Evolutionary conservation across 64 coral and sea anemone genomes (phyloP).

Genomic region (Stichodactyla mertensii): DNA sequence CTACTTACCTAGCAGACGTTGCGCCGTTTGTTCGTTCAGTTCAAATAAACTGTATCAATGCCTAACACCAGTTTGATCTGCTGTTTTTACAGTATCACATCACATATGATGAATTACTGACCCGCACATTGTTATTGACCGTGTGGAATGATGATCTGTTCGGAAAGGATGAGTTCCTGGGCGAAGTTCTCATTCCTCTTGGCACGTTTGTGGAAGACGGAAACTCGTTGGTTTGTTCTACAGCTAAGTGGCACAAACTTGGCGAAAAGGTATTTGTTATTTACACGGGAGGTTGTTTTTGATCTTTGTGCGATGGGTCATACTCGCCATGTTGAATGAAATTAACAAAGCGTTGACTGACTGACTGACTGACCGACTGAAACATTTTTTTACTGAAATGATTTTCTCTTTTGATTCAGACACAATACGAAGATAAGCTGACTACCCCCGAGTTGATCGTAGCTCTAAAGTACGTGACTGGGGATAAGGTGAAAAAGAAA

Average conservation of each 20-base stretch:
- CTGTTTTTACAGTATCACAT: slow-evolving; percentile 68
- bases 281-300: neutral
- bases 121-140: slow-evolving; percentile 65
- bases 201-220: slow-evolving; percentile 44
- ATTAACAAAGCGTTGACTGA: too few relatives aligned
- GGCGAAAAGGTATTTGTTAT: neutral
- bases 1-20: too few relatives aligned
- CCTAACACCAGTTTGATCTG: neutral
- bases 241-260: slow-evolving; percentile 43
- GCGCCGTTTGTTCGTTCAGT: too few relatives aligned
- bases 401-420: neutral
- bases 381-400: too few relatives aligned
- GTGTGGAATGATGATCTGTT: slow-evolving; percentile 86
- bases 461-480: slow-evolving; percentile 85
- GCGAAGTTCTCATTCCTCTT: slow-evolving; percentile 78
- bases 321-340: too few relatives aligned
- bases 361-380: too few relatives aligned
- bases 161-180: slow-evolving; percentile 75
- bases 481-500: slow-evolving; percentile 68
- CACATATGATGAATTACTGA: slow-evolving; percentile 76
- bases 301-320: too few relatives aligned
- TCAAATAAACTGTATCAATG: too few relatives aligned
- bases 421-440: neutral
- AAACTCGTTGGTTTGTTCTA: slow-evolving; percentile 10
- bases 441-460: slow-evolving; percentile 60